Evolutionary conservation across 2,888 invertebrate genomes (phyloP).

Genomic region (Lamproptera curius): DNA sequence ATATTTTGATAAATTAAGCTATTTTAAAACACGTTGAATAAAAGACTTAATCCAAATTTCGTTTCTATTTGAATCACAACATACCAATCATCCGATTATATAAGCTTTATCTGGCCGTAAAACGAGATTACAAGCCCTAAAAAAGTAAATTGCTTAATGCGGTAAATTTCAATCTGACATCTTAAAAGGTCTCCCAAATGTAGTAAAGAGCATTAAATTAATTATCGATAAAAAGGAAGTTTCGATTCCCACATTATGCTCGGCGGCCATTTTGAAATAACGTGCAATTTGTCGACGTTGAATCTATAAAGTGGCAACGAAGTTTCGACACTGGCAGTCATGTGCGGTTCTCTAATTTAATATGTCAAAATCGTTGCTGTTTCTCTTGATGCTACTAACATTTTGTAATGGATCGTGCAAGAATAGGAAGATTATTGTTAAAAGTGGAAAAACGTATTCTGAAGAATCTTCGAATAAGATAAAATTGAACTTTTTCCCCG

Average conservation of each 20-base stretch:
- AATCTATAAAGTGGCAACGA: background rate
- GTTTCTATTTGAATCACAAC: background rate
- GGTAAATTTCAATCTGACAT: conserved; percentile 13
- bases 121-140: conserved; percentile 12
- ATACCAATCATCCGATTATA: conserved; percentile 5
- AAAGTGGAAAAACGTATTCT: background rate
- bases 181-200: conserved; percentile 28
- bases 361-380: conserved; percentile 11
- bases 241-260: background rate
- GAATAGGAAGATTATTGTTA: background rate
- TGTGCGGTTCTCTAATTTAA: conserved; percentile 1
- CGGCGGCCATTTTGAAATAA: conserved; percentile 5
- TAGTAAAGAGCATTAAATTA: conserved; percentile 27
- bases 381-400: conserved; percentile 1
- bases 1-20: background rate
- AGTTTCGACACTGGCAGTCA: background rate
- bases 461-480: conserved; percentile 2
- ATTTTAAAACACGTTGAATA: background rate
- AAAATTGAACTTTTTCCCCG: conserved; percentile 13
- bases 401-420: background rate
- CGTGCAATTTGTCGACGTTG: background rate
- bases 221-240: conserved; percentile 24
- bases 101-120: conserved; percentile 12
- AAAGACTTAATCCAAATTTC: background rate
- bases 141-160: background rate